phyloP scores from a whole-genome alignment of 2,888 invertebrate genomes.

The Acanthococcus lagerstroemiae region DNA sequence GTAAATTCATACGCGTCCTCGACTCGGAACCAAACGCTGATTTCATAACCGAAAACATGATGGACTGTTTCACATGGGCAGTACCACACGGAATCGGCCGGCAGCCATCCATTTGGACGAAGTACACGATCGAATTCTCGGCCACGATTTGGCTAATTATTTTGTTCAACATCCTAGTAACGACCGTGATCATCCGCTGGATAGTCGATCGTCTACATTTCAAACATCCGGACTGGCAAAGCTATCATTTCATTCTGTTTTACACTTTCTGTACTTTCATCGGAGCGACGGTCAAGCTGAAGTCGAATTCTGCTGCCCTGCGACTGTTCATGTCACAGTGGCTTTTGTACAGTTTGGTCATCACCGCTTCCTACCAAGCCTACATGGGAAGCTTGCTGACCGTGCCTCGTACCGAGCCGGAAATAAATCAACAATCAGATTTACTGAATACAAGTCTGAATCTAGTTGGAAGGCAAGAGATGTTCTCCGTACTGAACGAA shows the following conservation, averaged over 20 bases:
- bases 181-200: constrained; percentile 14
- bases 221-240: constrained; percentile 13
- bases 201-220: constrained; percentile 1
- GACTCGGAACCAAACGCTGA: constrained; percentile 35
- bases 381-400: constrained; percentile 37
- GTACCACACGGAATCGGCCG: constrained; percentile 37
- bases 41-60: constrained; percentile 36
- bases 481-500: constrained; percentile 34
- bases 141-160: constrained; percentile 37
- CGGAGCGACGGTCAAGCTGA: constrained; percentile 35
- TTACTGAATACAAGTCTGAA: constrained; percentile 35
- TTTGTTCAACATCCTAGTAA: constrained; percentile 31
- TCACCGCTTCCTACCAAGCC: constrained; percentile 32
- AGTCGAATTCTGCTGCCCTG: constrained; percentile 32
- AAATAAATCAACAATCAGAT: constrained; percentile 35
- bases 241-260: constrained; percentile 19
- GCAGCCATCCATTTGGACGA: constrained; percentile 37
- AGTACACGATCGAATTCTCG: constrained; percentile 37
- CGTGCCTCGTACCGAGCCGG: constrained; percentile 36
- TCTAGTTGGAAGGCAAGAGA: constrained; percentile 35
- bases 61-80: constrained; percentile 39
- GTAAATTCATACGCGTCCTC: constrained; percentile 37
- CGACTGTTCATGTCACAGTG: constrained; percentile 36
- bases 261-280: constrained; percentile 35
- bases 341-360: constrained; percentile 36